Percentiles rank a stretch among this genome's conserved stretches.
Evolutionary conservation across 2,113 vertebrate species (phyloP).

Genomic region (Odobenus rosmarus): DNA sequence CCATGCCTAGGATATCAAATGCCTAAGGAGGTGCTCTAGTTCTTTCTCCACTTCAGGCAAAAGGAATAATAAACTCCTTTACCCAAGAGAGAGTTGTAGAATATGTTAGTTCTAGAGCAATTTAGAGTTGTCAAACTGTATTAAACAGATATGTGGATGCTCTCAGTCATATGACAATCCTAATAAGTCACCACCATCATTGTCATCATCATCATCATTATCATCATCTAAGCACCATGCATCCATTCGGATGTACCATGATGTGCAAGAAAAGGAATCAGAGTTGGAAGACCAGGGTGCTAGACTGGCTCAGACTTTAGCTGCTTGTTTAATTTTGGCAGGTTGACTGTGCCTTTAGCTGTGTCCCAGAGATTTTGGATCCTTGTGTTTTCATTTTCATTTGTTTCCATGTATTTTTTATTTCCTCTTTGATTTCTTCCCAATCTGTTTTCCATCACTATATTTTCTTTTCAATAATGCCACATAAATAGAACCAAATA

Average conservation of each 20-base stretch:
- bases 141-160: too few species aligned
- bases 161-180: background rate
- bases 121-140: background rate
- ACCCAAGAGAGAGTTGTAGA: background rate
- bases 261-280: too few species aligned
- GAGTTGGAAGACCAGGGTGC: background rate
- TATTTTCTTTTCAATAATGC: background rate
- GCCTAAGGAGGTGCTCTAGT: rapidly evolving
- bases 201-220: rapidly evolving
- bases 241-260: background rate
- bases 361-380: background rate
- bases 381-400: background rate
- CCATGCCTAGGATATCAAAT: too few species aligned
- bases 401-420: background rate
- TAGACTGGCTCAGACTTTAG: background rate
- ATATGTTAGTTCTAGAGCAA: background rate
- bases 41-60: background rate
- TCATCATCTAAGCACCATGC: background rate
- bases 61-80: background rate
- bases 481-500: background rate
- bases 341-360: background rate
- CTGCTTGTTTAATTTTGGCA: background rate
- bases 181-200: background rate
- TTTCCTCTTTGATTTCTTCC: background rate
- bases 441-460: background rate